Percentiles rank a stretch among this genome's conserved stretches.
phyloP scores from a whole-genome alignment of 2,888 invertebrate species.

The Leptogaster cylindrica region DNA sequence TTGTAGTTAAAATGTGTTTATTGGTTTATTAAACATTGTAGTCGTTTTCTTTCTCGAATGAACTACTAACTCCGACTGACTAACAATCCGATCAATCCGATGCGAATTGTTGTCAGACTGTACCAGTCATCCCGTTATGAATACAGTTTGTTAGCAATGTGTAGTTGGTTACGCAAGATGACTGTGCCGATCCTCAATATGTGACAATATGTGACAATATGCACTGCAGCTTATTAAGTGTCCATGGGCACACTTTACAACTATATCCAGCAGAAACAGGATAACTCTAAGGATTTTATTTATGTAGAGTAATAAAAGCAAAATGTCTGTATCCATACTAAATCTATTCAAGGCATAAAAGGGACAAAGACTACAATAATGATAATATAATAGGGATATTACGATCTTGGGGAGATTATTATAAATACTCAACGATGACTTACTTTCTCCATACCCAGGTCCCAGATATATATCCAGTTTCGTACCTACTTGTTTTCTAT shows the following conservation, averaged over 20 bases:
- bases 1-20: too few species aligned
- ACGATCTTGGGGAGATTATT: neutral
- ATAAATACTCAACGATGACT: neutral
- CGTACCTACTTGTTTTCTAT: neutral
- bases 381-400: slow-evolving; percentile 4
- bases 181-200: too few species aligned
- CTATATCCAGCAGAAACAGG: neutral
- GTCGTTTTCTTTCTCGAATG: too few species aligned
- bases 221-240: neutral
- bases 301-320: neutral
- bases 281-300: neutral
- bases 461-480: neutral
- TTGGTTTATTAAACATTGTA: too few species aligned
- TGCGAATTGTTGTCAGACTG: too few species aligned
- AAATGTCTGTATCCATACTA: neutral
- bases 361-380: neutral
- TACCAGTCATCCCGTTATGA: too few species aligned
- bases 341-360: neutral
- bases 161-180: too few species aligned
- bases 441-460: neutral
- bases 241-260: neutral
- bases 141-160: too few species aligned
- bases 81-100: too few species aligned
- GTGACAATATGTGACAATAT: neutral
- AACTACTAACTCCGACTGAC: too few species aligned